Conservation (phyloP, 2,888 invertebrate species). For the Notodonta dromedarius region DNA sequence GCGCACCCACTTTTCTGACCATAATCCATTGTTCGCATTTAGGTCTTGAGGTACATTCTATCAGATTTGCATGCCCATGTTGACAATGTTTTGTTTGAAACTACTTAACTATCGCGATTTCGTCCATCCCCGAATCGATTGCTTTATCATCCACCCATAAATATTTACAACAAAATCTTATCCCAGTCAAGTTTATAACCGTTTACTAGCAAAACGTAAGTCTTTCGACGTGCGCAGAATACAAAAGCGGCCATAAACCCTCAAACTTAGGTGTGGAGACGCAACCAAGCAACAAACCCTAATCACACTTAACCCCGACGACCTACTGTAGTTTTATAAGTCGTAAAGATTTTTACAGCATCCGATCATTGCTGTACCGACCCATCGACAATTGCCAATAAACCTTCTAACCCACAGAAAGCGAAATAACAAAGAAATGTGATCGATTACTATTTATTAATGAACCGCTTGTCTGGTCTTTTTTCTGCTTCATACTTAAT, state of each 20-base stretch:
- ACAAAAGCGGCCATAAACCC: slow-evolving; percentile 30
- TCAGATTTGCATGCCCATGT: no score
- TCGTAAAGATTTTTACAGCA: slow-evolving; percentile 77
- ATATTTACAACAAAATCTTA: slow-evolving; percentile 2
- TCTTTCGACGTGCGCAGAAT: slow-evolving; percentile 21
- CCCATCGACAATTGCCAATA: slow-evolving; percentile 65
- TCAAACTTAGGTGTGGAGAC: slow-evolving; percentile 41
- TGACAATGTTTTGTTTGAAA: no score
- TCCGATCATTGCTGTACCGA: slow-evolving; percentile 55
- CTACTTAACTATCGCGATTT: no score
- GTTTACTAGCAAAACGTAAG: slow-evolving; percentile 2
- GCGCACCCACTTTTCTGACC: no score
- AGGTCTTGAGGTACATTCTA: no score
- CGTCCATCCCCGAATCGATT: not conserved
- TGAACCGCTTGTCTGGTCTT: no score
- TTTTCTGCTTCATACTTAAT: no score
- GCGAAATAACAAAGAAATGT: not conserved
- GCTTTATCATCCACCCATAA: not conserved
- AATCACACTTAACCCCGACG: slow-evolving; percentile 74
- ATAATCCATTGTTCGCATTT: no score
- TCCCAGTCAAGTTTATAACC: slow-evolving; percentile 2
- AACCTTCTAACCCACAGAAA: slow-evolving; percentile 46
- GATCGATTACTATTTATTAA: not conserved
- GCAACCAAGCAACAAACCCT: slow-evolving; percentile 47
- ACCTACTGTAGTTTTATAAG: slow-evolving; percentile 68